Conservation (phyloP, 2,888 invertebrate species). For the Limenitis camilla region DNA sequence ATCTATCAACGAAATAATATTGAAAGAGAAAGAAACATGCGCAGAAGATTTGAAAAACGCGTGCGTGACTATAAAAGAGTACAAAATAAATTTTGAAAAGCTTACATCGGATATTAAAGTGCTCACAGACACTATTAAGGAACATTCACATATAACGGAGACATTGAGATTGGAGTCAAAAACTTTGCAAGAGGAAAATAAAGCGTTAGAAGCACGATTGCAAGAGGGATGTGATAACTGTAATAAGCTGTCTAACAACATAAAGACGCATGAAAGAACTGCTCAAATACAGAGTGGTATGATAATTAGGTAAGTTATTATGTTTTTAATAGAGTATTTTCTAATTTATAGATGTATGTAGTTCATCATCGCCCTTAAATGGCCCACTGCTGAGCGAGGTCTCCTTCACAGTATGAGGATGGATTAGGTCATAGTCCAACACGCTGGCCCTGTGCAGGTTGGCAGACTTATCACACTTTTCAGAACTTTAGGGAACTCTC, state of each 20-base stretch:
- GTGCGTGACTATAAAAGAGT: slow-evolving; percentile 41
- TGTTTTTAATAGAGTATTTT: background rate
- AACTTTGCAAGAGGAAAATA: slow-evolving; percentile 46
- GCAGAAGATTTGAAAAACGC: slow-evolving; percentile 50
- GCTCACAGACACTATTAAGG: slow-evolving; percentile 48
- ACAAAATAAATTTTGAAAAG: slow-evolving; percentile 46
- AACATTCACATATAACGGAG: slow-evolving; percentile 44
- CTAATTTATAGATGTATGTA: too few relatives aligned
- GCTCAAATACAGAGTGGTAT: slow-evolving; percentile 58
- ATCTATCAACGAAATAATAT: slow-evolving; percentile 41
- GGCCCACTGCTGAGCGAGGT: too few relatives aligned
- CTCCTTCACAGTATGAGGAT: too few relatives aligned
- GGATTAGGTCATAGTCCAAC: too few relatives aligned
- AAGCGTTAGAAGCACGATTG: slow-evolving; percentile 41
- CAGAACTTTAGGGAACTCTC: too few relatives aligned
- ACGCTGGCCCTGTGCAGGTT: too few relatives aligned
- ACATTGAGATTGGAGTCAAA: slow-evolving; percentile 48
- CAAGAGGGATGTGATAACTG: slow-evolving; percentile 50
- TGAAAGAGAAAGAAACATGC: slow-evolving; percentile 45
- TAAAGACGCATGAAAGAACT: slow-evolving; percentile 61
- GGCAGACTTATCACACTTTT: too few relatives aligned
- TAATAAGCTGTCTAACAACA: slow-evolving; percentile 49
- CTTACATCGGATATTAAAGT: slow-evolving; percentile 51
- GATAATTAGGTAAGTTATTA: slow-evolving; percentile 47
- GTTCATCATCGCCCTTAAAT: too few relatives aligned